These are phyloP conservation scores for Ptiloglossa arizonensis DNA, from an alignment of 1,140 invertebrate genomes.

Conservation along the genomic window DNA sequence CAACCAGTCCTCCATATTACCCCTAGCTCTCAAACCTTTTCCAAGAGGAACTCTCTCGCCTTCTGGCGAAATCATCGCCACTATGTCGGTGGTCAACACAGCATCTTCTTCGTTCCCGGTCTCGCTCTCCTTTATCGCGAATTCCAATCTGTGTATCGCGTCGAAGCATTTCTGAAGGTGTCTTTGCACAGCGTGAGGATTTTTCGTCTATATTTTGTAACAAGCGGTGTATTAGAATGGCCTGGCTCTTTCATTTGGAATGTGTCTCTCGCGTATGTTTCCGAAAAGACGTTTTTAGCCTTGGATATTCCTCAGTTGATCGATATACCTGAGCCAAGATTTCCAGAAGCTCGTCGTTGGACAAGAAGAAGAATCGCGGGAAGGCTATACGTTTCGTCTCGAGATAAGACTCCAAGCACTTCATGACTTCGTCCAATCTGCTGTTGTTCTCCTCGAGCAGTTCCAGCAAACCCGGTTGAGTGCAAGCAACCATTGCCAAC, in stretches of 20 bases:
- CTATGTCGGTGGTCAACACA: slow-evolving; percentile 89
- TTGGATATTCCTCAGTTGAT: background rate
- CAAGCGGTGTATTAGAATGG: background rate
- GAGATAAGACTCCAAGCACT: slow-evolving; percentile 90
- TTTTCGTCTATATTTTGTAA: slow-evolving; percentile 84
- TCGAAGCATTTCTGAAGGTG: slow-evolving; percentile 95
- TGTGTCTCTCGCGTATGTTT: background rate
- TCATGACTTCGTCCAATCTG: slow-evolving; percentile 90
- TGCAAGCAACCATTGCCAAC: slow-evolving; percentile 87
- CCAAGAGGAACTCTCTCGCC: slow-evolving; percentile 89
- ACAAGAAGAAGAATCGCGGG: slow-evolving; percentile 96
- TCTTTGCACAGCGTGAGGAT: slow-evolving; percentile 93
- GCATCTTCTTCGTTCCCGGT: slow-evolving; percentile 68
- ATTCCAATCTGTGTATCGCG: slow-evolving; percentile 90
- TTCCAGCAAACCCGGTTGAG: slow-evolving; percentile 86
- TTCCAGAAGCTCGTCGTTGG: slow-evolving; percentile 96
- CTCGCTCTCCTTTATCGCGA: slow-evolving; percentile 78
- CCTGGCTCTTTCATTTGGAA: background rate
- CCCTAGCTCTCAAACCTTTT: slow-evolving; percentile 92
- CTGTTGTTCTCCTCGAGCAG: slow-evolving; percentile 89
- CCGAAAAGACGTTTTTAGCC: background rate
- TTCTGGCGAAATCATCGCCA: slow-evolving; percentile 94
- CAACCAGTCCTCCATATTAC: slow-evolving; percentile 94
- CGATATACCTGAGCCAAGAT: slow-evolving; percentile 92
- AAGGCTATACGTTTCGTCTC: slow-evolving; percentile 95